Percentiles rank a stretch among this genome's conserved stretches.
Conservation (phyloP, 2,888 invertebrate genomes). For the Drosophila sordidula region DNA sequence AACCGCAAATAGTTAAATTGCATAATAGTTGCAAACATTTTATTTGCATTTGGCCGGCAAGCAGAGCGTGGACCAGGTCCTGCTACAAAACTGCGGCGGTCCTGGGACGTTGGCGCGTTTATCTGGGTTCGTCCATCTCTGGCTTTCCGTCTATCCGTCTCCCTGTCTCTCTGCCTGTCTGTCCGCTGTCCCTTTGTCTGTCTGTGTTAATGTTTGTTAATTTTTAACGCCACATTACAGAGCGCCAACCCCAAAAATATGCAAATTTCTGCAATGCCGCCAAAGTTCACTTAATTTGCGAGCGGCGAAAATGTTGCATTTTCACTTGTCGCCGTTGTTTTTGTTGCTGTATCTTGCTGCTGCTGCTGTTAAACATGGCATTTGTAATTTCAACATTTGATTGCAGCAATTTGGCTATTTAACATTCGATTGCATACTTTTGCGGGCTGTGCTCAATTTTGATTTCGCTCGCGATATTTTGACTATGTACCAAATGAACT, state of each 20-base stretch:
- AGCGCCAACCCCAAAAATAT: conserved; percentile 32
- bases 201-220: conserved; percentile 65
- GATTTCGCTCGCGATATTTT: conserved; percentile 16
- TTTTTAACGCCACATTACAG: conserved; percentile 56
- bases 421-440: conserved; percentile 45
- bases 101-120: conserved; percentile 30
- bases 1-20: conserved; percentile 67
- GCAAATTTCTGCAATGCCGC: conserved; percentile 42
- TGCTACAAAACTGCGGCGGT: neutral
- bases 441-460: conserved; percentile 23
- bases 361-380: conserved; percentile 35
- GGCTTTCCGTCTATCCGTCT: neutral
- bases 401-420: conserved; percentile 51
- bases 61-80: neutral
- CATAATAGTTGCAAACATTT: conserved; percentile 68
- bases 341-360: conserved; percentile 3
- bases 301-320: conserved; percentile 10
- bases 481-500: conserved; percentile 29
- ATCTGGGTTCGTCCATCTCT: conserved; percentile 26
- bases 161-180: neutral
- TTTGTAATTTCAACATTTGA: conserved; percentile 42
- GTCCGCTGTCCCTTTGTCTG: conserved; percentile 6
- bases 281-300: conserved; percentile 48
- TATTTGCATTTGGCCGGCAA: conserved; percentile 52
- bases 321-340: conserved; percentile 14